Evolutionary conservation across 2,888 invertebrate genomes (phyloP).

Genomic region (Pandemis corylana): DNA sequence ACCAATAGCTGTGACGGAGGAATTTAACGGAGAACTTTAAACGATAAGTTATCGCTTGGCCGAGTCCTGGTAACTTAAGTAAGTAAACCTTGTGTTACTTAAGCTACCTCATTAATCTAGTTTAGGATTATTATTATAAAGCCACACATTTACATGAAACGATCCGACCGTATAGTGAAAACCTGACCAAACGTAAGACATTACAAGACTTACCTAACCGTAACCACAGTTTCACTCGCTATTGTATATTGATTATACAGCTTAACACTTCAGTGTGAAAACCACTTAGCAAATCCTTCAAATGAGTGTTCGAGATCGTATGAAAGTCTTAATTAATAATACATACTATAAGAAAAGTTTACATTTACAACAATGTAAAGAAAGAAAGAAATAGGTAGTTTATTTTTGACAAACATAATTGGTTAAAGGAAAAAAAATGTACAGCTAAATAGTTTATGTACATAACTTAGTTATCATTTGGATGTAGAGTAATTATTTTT

Average conservation of each 20-base stretch:
- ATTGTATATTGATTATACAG: conserved; percentile 20
- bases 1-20: background rate
- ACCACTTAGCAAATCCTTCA: background rate
- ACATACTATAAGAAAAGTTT: background rate
- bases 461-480: no score
- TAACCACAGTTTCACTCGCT: conserved; percentile 31
- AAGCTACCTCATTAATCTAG: background rate
- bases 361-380: background rate
- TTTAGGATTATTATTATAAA: background rate
- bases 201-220: conserved; percentile 28
- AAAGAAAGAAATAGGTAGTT: no score
- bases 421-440: no score
- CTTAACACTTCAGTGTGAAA: conserved; percentile 12
- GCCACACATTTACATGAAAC: background rate
- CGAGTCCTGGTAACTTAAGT: background rate
- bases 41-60: background rate
- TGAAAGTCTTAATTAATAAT: background rate
- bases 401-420: no score
- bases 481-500: background rate
- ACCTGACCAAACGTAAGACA: conserved; percentile 11
- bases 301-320: background rate
- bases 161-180: conserved; percentile 10
- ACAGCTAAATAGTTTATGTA: no score
- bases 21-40: background rate
- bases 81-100: conserved; percentile 8